A percentile compares a stretch with the other conserved stretches of the same genome.
phyloP scores from a whole-genome alignment of 2,888 invertebrate genomes.

The Idaea dimidiata region DNA sequence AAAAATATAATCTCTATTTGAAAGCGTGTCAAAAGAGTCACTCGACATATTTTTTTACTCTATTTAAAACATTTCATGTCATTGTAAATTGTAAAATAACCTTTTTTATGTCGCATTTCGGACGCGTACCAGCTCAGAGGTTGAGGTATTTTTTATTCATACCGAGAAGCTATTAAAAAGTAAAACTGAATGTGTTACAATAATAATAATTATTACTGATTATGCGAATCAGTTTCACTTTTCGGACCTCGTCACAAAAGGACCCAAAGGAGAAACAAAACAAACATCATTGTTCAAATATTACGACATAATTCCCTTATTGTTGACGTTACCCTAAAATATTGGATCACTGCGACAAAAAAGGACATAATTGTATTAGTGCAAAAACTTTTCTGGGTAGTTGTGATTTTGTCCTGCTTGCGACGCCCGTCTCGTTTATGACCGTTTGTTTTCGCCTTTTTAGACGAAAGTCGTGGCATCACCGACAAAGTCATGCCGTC shows the following conservation, averaged over 20 bases:
- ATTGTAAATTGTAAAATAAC: neutral
- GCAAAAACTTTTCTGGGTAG: conserved; percentile 68
- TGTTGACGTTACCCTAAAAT: conserved; percentile 47
- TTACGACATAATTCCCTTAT: conserved; percentile 62
- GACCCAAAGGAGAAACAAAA: conserved; percentile 39
- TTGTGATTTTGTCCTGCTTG: conserved; percentile 13
- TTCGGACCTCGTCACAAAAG: conserved; percentile 44
- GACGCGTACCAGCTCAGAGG: too few relatives aligned
- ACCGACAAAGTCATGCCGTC: conserved; percentile 62
- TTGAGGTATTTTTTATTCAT: neutral
- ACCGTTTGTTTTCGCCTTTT: conserved; percentile 58
- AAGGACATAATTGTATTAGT: conserved; percentile 67
- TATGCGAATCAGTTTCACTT: conserved; percentile 32
- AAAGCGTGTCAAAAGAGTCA: neutral
- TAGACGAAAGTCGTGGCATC: conserved; percentile 59
- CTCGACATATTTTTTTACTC: neutral
- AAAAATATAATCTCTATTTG: neutral
- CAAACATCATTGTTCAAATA: conserved; percentile 61
- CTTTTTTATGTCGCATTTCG: too few relatives aligned
- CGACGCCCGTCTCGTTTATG: conserved; percentile 48
- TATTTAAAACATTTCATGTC: neutral
- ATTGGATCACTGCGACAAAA: conserved; percentile 52
- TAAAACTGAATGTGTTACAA: conserved; percentile 30
- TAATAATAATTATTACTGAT: conserved; percentile 24
- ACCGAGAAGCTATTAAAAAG: conserved; percentile 26